phyloP scores from a whole-genome alignment of 2,888 invertebrate species.

The Thecocarcelia acutangulata region DNA sequence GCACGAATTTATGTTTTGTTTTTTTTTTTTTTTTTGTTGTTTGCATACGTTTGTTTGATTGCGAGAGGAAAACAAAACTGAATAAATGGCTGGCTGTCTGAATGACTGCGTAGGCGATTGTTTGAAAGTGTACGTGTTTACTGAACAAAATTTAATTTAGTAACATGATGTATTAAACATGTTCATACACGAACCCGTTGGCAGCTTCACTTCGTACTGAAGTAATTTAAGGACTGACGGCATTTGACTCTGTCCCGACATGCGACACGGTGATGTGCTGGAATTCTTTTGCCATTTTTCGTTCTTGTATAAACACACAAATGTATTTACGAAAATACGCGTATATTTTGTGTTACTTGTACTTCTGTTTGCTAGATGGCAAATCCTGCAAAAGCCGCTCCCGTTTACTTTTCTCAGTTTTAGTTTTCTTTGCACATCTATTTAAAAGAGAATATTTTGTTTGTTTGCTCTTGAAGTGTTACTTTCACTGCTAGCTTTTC shows the following conservation, averaged over 20 bases:
- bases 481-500: slow-evolving; percentile 51
- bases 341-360: slow-evolving; percentile 25
- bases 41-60: slow-evolving; percentile 8
- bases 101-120: slow-evolving; percentile 24
- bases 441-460: slow-evolving; percentile 34
- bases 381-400: slow-evolving; percentile 39
- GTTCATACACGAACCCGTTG: slow-evolving; percentile 67
- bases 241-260: slow-evolving; percentile 66
- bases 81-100: slow-evolving; percentile 19
- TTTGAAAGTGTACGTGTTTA: slow-evolving; percentile 21
- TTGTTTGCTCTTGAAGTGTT: slow-evolving; percentile 58
- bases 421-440: slow-evolving; percentile 22
- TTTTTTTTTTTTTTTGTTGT: not conserved
- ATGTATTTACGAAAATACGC: not conserved
- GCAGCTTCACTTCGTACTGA: slow-evolving; percentile 68
- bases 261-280: slow-evolving; percentile 64
- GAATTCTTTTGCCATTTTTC: slow-evolving; percentile 62
- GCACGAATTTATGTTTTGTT: slow-evolving; percentile 39
- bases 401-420: slow-evolving; percentile 37
- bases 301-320: slow-evolving; percentile 11
- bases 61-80: slow-evolving; percentile 1
- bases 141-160: slow-evolving; percentile 45
- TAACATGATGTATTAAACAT: slow-evolving; percentile 50
- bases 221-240: slow-evolving; percentile 69
- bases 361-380: slow-evolving; percentile 49